Base-by-base conservation (phyloP, 1,140 invertebrate genomes). In the Nasonia vitripennis region DNA sequence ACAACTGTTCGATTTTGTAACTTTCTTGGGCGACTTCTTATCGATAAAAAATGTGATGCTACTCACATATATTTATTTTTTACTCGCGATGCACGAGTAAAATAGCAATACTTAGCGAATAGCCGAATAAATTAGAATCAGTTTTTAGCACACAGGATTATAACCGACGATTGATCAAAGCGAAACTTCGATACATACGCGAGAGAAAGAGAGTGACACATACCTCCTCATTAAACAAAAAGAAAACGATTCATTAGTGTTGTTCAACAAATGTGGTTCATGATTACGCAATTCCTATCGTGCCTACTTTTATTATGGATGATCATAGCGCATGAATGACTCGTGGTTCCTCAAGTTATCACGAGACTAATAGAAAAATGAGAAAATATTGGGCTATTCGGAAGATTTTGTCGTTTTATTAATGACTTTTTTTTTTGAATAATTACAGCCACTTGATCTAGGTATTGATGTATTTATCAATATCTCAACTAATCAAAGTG, bases 291-390 rank as follows among this genome's bases (percentile, higher is more conserved):
- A 83, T 83, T 91, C 88, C 89, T 91, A 89, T 89, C 89, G 89
- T 91, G 91, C 89, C 90, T 91, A 91, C 86, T 90, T 89, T 88
- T 89, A 89, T 90, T 89, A 86, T 88, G 84, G 84, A 89, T 89
- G 88, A 89, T 89, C 83, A 90, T 81, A 31, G 55, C 11, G 55
- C 37, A 81, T 77, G 41, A 85, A 85, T 77, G 34, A 87, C 73
- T 85, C 48, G 55, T 27, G 48, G 23, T 67, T 34, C 17, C 37
- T 85, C 3, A 68, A 88, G 17, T 77, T 75, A 17, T 79, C 78
- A 48, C 68, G 77, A 62, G 31, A 51, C 34, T 51, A 62, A 87
- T 85, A 84, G 75, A 86, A 89, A 87, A 86, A 77, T n/a, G 34
- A 62, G 48, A 75, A 81, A 78, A 62, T 41, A 67, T 82, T 82